Percentiles rank a stretch among this genome's conserved stretches.
phyloP scores from a whole-genome alignment of 2,888 invertebrate genomes.

The Scaeva pyrastri region DNA sequence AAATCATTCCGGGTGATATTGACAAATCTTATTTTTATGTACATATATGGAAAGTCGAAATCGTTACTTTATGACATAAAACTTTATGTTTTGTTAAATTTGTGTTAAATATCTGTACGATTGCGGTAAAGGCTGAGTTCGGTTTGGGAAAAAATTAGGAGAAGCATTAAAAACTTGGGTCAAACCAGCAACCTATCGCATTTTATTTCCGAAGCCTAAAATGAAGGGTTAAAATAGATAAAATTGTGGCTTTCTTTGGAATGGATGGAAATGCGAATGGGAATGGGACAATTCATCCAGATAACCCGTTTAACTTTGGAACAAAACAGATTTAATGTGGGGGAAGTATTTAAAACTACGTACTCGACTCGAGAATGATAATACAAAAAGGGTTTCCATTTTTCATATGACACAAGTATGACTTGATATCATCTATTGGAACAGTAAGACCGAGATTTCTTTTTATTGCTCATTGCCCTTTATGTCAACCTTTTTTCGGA shows the following conservation, averaged over 20 bases:
- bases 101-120: too few relatives aligned
- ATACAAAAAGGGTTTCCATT: background rate
- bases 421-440: too few relatives aligned
- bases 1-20: constrained; percentile 21
- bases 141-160: background rate
- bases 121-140: background rate
- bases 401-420: background rate
- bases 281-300: too few relatives aligned
- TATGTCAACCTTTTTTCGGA: too few relatives aligned
- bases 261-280: background rate
- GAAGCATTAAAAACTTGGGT: background rate
- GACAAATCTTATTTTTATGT: constrained; percentile 6
- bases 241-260: background rate
- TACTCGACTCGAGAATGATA: background rate
- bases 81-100: constrained; percentile 21
- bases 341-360: background rate
- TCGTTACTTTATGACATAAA: background rate
- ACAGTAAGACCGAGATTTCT: too few relatives aligned
- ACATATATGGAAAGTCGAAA: background rate
- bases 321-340: background rate
- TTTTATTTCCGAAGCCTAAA: background rate
- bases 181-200: background rate
- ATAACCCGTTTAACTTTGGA: background rate
- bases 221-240: background rate
- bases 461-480: too few relatives aligned